These are phyloP conservation scores for Neomorphus geoffroyi DNA, from an alignment of 2,797 vertebrate genomes.

Conservation along the genomic window DNA sequence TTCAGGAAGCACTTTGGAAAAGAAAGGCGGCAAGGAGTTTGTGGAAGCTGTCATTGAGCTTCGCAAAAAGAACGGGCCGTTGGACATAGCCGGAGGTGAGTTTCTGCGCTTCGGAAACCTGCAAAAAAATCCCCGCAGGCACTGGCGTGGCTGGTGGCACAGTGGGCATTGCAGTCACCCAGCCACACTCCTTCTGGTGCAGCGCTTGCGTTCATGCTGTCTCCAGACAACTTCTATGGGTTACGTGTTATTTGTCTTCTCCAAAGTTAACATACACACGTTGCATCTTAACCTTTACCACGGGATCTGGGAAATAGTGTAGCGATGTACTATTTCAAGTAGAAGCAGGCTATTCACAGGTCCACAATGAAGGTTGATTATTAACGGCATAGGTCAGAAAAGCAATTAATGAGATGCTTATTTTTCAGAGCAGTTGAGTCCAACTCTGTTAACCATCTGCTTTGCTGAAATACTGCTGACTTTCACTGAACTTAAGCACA, in stretches of 20 bases:
- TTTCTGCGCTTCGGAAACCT: neutral
- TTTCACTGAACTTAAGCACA: neutral
- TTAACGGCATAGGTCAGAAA: neutral
- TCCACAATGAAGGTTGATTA: fast-evolving
- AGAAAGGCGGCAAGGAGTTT: slow-evolving; percentile 96
- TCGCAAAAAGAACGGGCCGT: slow-evolving; percentile 93
- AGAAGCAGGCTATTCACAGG: neutral
- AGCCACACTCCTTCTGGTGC: neutral
- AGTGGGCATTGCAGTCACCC: fast-evolving
- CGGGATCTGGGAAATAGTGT: neutral
- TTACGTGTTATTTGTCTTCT: fast-evolving
- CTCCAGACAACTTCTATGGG: neutral
- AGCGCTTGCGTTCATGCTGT: fast-evolving
- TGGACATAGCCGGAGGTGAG: slow-evolving; percentile 95
- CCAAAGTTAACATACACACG: neutral
- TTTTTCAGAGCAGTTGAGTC: neutral
- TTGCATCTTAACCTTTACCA: neutral
- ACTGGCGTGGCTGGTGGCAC: fast-evolving
- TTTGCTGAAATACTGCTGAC: neutral
- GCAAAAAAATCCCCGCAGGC: fast-evolving
- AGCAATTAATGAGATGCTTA: neutral
- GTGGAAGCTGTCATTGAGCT: slow-evolving; percentile 90
- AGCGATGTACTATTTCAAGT: neutral
- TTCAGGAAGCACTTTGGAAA: slow-evolving; percentile 93
- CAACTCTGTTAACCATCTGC: slow-evolving; percentile 17